Base-by-base conservation (phyloP, 2,113 vertebrate genomes). In the Corythoichthys intestinalis region DNA sequence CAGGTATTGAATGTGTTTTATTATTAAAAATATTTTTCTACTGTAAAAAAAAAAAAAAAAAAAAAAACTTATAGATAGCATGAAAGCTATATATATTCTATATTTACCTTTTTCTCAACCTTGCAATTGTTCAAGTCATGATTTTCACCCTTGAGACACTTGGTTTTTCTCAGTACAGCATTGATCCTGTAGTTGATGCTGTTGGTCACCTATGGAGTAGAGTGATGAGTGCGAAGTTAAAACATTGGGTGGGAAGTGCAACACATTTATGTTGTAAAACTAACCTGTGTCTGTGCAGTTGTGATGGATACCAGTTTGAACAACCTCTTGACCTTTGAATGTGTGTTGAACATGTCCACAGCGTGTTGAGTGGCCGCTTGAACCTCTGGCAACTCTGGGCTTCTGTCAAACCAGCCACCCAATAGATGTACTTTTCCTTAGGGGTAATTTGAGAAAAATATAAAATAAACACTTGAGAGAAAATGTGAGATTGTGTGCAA, bases 81-180 rank as follows among this genome's bases (percentile, higher is more conserved):
- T 20, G 10, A 37, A 58, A 28, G 20, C 20, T 28, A 28, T 28
- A 28, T 28, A 28, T n/a, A 10, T 4, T 11, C 34, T 5, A 37
- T 15, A 68, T 13, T 20, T 46, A 90, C 89, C 85, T 72, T 85
- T 76, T 75, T 83, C 1, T 8, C 65, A 2, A 77, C 41, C 54
- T 20, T 69, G 71, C 89, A 90, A 54, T 4, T 75, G 4, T 81
- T 10, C 78, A 87, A 8, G 15, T 83, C 78, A 1, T 69, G 78
- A 48, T 87, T 81, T 65, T 86, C 85, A 39, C 52, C 6, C 65
- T 83, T 88, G 1, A 68, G 47, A n/a, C 89, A 90, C 8, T 74
- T 86, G 39, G 89, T 89, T 74, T 86, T 89, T 58, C 69, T 59
- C 67, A 90, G 38, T 6, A 88, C 2, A 0, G 69, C 74, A 0